These are phyloP conservation scores for Thunnus albacares DNA, from an alignment of 2,797 vertebrate genomes.

Conservation along the genomic window DNA sequence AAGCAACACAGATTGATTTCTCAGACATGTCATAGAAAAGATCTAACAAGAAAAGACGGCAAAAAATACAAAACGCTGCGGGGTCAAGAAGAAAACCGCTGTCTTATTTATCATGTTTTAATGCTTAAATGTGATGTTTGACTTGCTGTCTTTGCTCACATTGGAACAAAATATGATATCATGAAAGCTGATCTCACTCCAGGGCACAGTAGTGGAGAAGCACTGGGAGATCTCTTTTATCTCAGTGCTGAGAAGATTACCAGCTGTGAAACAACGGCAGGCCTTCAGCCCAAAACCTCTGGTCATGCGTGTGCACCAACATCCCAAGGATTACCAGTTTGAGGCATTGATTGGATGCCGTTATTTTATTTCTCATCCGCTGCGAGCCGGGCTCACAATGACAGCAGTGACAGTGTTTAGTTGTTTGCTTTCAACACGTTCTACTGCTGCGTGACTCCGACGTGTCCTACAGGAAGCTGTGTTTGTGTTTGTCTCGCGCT, in stretches of 20 bases:
- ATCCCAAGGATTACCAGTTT: conserved; percentile 54
- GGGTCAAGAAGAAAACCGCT: neutral
- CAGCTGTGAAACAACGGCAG: conserved; percentile 63
- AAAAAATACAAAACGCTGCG: neutral
- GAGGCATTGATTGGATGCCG: conserved; percentile 48
- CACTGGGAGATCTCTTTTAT: conserved; percentile 59
- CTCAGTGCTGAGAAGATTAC: conserved; percentile 65
- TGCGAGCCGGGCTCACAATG: conserved; percentile 21
- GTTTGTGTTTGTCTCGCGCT: conserved; percentile 59
- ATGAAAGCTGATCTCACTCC: conserved; percentile 44
- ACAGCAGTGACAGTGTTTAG: conserved; percentile 43
- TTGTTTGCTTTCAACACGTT: conserved; percentile 47
- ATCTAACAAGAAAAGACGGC: conserved; percentile 14
- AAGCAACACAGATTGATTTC: conserved; percentile 13
- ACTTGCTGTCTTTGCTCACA: conserved; percentile 13
- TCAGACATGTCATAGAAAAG: conserved; percentile 19
- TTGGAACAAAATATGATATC: conserved; percentile 30
- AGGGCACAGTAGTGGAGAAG: conserved; percentile 36
- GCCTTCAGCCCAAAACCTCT: conserved; percentile 57
- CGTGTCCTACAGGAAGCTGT: conserved; percentile 25
- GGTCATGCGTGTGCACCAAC: conserved; percentile 45
- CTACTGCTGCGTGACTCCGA: conserved; percentile 38
- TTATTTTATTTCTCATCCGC: conserved; percentile 52
- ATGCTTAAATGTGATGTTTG: conserved; percentile 18
- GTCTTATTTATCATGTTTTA: conserved; percentile 25